Conservation (phyloP, 2,113 vertebrate species). For the Beaufortia kweichowensis region DNA sequence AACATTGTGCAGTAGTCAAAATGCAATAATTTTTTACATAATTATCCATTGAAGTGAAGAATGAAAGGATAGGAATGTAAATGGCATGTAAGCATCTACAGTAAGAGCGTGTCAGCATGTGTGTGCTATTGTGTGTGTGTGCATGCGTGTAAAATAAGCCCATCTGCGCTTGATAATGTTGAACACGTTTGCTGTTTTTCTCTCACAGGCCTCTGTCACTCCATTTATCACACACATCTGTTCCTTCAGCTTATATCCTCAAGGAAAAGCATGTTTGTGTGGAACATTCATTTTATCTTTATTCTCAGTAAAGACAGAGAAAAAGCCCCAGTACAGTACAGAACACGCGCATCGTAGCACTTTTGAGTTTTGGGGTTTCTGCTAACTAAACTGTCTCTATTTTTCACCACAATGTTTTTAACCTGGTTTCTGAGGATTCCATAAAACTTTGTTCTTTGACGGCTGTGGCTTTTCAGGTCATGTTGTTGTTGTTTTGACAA, state of each 20-base stretch:
- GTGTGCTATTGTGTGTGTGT: constrained; percentile 1
- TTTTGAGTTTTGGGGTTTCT: too few species aligned
- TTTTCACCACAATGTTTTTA: too few species aligned
- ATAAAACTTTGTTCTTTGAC: too few species aligned
- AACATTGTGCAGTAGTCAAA: too few species aligned
- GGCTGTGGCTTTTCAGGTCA: too few species aligned
- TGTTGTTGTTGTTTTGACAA: too few species aligned
- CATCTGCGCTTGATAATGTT: constrained; percentile 48
- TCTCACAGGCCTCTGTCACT: constrained; percentile 41
- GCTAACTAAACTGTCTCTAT: too few species aligned
- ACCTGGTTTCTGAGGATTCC: too few species aligned
- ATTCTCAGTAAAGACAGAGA: background rate
- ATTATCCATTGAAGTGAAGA: background rate
- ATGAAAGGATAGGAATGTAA: background rate
- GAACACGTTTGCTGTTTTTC: constrained; percentile 47
- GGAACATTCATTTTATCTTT: background rate
- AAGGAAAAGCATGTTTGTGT: constrained; percentile 34
- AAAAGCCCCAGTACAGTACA: background rate
- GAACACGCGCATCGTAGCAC: background rate
- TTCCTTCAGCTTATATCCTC: constrained; percentile 45
- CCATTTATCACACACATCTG: constrained; percentile 57
- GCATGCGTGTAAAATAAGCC: constrained; percentile 23
- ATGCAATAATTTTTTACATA: background rate
- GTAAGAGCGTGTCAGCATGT: constrained; percentile 1
- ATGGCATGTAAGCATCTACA: too few species aligned